A percentile compares a stretch with the other conserved stretches of the same genome.
These are phyloP conservation scores for Lophius piscatorius DNA, from an alignment of 2,113 vertebrate species.

Conservation along the genomic window DNA sequence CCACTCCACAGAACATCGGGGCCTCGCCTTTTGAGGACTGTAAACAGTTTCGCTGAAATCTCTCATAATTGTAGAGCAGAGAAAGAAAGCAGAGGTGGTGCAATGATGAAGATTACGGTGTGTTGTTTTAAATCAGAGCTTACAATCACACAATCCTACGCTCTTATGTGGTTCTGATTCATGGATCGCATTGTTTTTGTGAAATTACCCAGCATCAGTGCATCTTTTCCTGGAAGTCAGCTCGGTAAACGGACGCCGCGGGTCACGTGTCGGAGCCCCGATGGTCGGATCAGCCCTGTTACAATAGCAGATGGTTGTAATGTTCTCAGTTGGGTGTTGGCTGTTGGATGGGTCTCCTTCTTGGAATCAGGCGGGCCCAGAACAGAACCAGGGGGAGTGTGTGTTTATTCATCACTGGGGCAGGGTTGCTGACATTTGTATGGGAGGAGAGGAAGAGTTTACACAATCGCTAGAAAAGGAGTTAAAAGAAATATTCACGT, in stretches of 20 bases:
- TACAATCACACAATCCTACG: neutral
- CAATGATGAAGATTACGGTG: no score
- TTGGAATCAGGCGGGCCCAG: conserved; percentile 39
- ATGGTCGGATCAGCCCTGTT: conserved; percentile 7
- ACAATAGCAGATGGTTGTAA: conserved; percentile 63
- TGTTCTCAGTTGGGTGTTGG: conserved; percentile 63
- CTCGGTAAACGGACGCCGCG: neutral
- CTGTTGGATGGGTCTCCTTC: conserved; percentile 51
- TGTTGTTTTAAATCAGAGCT: neutral
- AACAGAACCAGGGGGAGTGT: conserved; percentile 22
- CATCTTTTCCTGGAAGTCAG: conserved; percentile 30
- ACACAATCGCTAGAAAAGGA: neutral
- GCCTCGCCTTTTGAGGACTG: no score
- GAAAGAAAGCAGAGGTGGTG: no score
- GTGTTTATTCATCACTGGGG: conserved; percentile 8
- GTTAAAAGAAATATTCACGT: neutral
- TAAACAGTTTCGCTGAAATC: no score
- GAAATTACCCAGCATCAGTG: neutral
- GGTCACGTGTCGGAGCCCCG: conserved; percentile 34
- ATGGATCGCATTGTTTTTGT: conserved; percentile 33
- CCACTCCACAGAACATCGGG: no score
- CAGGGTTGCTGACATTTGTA: conserved; percentile 21
- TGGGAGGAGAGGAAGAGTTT: neutral
- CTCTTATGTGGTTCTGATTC: conserved; percentile 27
- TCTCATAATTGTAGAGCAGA: no score